Evolutionary conservation across 2,888 invertebrate species (phyloP).

Genomic region (Conistra vaccinii): DNA sequence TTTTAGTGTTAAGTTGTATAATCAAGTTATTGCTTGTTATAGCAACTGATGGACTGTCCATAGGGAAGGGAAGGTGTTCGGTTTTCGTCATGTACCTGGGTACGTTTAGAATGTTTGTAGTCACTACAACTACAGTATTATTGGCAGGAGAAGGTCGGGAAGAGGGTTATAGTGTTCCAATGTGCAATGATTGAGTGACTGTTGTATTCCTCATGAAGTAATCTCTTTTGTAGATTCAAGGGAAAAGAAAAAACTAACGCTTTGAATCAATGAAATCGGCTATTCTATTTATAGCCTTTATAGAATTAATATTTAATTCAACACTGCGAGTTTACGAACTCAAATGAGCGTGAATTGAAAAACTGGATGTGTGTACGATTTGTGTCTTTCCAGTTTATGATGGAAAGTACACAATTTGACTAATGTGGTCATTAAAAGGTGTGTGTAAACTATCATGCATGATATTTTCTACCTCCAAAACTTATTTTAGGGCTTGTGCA

Average conservation of each 20-base stretch:
- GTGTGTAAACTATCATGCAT: constrained; percentile 50
- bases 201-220: constrained; percentile 36
- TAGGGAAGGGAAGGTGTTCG: constrained; percentile 30
- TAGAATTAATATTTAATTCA: constrained; percentile 60
- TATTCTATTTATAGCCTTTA: constrained; percentile 44
- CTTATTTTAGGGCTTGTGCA: constrained; percentile 34
- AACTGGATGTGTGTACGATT: constrained; percentile 44
- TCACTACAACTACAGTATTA: constrained; percentile 57
- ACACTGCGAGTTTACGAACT: constrained; percentile 43
- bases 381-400: constrained; percentile 32
- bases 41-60: constrained; percentile 45
- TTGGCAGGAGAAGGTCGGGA: constrained; percentile 40
- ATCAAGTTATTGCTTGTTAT: constrained; percentile 54
- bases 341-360: constrained; percentile 32
- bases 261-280: constrained; percentile 58
- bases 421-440: constrained; percentile 37
- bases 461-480: constrained; percentile 63
- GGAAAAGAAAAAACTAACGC: constrained; percentile 54
- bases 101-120: constrained; percentile 45
- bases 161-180: constrained; percentile 59
- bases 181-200: constrained; percentile 56
- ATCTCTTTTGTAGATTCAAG: constrained; percentile 50
- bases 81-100: constrained; percentile 49
- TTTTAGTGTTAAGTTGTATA: constrained; percentile 55
- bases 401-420: constrained; percentile 33